Evolutionary conservation across 2,888 invertebrate genomes (phyloP), one percentile per base, ranked within the genome.

Genomic region (Lepidonotus clava): DNA sequence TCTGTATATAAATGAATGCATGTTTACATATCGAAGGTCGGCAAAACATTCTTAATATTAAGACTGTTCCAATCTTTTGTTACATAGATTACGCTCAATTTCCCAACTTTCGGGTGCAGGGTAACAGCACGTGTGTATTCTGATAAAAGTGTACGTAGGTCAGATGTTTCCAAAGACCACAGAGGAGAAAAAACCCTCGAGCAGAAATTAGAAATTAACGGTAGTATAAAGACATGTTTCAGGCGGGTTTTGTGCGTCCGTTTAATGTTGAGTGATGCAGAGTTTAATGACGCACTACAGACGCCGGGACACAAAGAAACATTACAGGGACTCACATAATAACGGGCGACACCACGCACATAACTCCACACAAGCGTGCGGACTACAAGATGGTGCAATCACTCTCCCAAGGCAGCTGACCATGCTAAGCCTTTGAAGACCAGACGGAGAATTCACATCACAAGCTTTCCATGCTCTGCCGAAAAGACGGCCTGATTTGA

Each of bases 361-460:
- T 76, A 40, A 40, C 76, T 76, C 40, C 76, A 76, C 76, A 76
- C 38, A 76, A 38, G 76, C 76, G 40, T 76, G 76, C 36, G 4
- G 34, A 14, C 34, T 14, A 34, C 76, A 76, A 76, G 76, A 76
- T 76, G 76, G 76, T 76, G 76, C 38, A 76, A 40, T 76, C 40
- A 21, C n/a, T 40, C 76, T 51, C 76, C 18, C 36, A 2, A 38
- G 40, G 36, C 18, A 61, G 21, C 24, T 61, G 61, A 2, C 61
- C 61, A 61, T 61, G 61, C 11, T 24, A 28, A 24, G 28, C 4
- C 61, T 61, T 61, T 61, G 61, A 61, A 61, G 61, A 61, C 24
- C 61, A 61, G 61, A 61, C 61, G 61, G 61, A 61, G 28, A 61
- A 14, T 32, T 11, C 61, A 61, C 61, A 61, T 61, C 61, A 61